Evolutionary conservation across 2,888 invertebrate species (phyloP).

Genomic region (Temnothorax ravouxi): DNA sequence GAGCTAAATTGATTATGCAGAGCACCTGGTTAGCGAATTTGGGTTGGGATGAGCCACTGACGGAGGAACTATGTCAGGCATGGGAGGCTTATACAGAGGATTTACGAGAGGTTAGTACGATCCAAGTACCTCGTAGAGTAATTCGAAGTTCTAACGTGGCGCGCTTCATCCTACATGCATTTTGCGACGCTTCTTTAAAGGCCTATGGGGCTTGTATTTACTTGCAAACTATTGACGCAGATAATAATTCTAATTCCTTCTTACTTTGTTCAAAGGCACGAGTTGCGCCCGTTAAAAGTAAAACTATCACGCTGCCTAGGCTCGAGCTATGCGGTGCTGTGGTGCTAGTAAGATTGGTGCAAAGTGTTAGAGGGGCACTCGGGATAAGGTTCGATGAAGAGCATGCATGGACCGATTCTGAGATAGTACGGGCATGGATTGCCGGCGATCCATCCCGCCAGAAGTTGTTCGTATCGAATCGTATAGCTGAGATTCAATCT

Average conservation of each 20-base stretch:
- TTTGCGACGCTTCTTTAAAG: background rate
- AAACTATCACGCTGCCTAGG: background rate
- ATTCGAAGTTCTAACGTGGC: too few species aligned
- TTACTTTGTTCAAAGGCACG: background rate
- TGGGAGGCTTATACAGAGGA: background rate
- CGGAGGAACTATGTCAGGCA: accelerated
- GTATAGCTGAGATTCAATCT: background rate
- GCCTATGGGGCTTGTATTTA: background rate
- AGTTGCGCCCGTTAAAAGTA: background rate
- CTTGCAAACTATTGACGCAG: background rate
- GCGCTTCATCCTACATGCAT: background rate
- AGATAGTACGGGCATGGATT: background rate
- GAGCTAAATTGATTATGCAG: background rate
- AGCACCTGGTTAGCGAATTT: background rate
- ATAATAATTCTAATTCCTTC: background rate
- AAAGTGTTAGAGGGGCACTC: accelerated
- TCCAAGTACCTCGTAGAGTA: background rate
- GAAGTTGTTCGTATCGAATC: background rate
- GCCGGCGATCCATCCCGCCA: background rate
- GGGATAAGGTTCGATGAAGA: background rate
- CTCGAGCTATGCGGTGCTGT: background rate
- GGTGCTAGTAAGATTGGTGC: background rate
- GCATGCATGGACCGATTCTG: background rate
- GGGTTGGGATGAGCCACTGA: background rate
- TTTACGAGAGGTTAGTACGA: background rate